Base-by-base conservation (phyloP, 2,113 vertebrate species). In the Fregetta grallaria region DNA sequence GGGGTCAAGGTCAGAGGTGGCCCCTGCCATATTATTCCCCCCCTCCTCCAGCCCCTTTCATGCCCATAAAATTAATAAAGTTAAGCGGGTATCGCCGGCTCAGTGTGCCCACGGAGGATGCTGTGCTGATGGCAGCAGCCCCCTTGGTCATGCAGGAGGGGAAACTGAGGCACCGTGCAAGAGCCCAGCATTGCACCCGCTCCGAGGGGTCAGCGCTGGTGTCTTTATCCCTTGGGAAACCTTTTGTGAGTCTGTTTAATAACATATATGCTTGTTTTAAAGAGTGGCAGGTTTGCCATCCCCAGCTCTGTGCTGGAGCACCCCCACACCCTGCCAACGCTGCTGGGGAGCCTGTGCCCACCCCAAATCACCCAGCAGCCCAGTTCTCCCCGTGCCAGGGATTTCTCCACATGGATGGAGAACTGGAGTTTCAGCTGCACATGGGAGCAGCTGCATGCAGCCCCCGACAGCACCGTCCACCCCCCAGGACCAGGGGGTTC, bases 1-100 rank as follows among this genome's bases (percentile, higher is more conserved):
- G 91, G 97, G 98, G 98, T 98, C 98, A 98, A 99, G 98, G 99
- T 98, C 98, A 98, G 97, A 97, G 97, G 94, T 90, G 96, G 92
- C 45, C 73, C 65, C 83, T 83, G 92, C 86, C 92, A 93, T 84
- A 95, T 89, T 85, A 92, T 95, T 90, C 26, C 61, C 9, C 19
- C n/a, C 23, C 5, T 16, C 49, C 17, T 14, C 76, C 14, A 40
- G 20, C 53, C 44, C 38, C 20, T 90, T 55, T 84, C 79, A 4
- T 42, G 68, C 70, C 85, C n/a, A n/a, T 56, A 26, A 85, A 59
- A 53, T 53, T 15, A 40, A 42, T n/a, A 7, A 73, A 59, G 75
- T 49, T 9, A 32, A 44, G 15, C 1, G 19, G 50, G 49, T 15
- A 29, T 11, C 2, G 5, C 42, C 1, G 27, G 65, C 66, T 22